Percentiles rank a stretch among this genome's conserved stretches.
Conservation (phyloP, 2,113 vertebrate species). For the Calyptommatus sinebrachiatus region DNA sequence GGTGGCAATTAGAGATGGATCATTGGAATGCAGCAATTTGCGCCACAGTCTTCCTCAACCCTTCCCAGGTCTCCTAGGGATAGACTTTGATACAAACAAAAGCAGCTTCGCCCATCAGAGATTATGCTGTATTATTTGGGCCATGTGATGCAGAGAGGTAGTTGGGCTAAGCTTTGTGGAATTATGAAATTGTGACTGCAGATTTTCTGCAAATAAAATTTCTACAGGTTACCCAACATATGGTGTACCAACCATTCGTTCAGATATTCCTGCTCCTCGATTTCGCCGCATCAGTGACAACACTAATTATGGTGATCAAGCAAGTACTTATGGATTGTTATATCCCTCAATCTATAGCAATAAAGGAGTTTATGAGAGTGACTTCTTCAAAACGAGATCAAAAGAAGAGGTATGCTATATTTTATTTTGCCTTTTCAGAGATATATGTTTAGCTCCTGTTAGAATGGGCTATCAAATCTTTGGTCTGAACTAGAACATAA, state of each 20-base stretch:
- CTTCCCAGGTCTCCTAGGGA: no score
- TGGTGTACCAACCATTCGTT: conserved; percentile 79
- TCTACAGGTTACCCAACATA: conserved; percentile 67
- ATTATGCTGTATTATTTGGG: no score
- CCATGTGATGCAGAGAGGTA: not conserved
- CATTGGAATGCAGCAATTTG: no score
- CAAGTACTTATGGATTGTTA: conserved; percentile 70
- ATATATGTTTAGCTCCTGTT: no score
- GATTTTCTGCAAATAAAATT: not conserved
- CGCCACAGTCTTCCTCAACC: no score
- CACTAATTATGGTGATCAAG: conserved; percentile 81
- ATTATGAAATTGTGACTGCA: no score
- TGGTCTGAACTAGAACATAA: no score
- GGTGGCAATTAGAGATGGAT: no score
- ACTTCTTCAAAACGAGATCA: conserved; percentile 76
- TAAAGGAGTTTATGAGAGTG: conserved; percentile 75
- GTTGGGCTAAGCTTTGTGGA: not conserved
- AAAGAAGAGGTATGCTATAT: conserved; percentile 80
- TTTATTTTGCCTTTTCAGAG: not conserved
- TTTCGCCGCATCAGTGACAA: conserved; percentile 73
- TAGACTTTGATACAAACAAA: no score
- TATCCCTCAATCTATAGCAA: conserved; percentile 74
- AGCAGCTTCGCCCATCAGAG: no score
- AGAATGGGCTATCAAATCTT: no score
- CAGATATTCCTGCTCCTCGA: conserved; percentile 76